A percentile compares a stretch with the other conserved stretches of the same genome.
phyloP scores from a whole-genome alignment of 2,113 vertebrate genomes.

The Osmerus eperlanus region DNA sequence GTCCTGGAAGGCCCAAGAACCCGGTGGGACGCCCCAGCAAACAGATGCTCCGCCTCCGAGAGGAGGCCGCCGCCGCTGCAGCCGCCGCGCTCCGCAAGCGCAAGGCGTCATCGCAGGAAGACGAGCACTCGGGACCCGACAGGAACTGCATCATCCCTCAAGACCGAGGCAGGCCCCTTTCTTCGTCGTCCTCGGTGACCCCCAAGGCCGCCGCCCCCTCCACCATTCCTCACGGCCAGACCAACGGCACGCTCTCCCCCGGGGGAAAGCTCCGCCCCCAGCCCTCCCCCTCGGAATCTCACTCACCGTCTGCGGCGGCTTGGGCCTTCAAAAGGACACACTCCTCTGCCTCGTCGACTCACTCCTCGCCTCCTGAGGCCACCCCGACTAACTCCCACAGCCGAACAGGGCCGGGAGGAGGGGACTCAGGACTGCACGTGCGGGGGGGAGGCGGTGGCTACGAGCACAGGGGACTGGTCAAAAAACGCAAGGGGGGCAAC shows the following conservation, averaged over 20 bases:
- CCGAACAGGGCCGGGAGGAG: constrained; percentile 35
- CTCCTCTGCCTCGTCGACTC: constrained; percentile 41
- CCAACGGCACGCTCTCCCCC: constrained; percentile 77
- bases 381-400: constrained; percentile 64
- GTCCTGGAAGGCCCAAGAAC: constrained; percentile 72
- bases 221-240: constrained; percentile 64
- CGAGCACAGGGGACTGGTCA: constrained; percentile 80
- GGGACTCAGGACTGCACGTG: constrained; percentile 62
- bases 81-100: constrained; percentile 76
- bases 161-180: constrained; percentile 67
- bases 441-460: constrained; percentile 64
- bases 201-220: constrained; percentile 62
- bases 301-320: constrained; percentile 52
- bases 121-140: constrained; percentile 75
- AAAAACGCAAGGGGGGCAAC: constrained; percentile 76
- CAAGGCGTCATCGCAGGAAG: constrained; percentile 72
- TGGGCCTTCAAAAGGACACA: constrained; percentile 69
- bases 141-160: constrained; percentile 79
- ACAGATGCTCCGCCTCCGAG: constrained; percentile 74
- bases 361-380: constrained; percentile 61
- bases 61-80: constrained; percentile 59
- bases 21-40: constrained; percentile 79
- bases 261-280: constrained; percentile 65
- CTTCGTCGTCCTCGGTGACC: constrained; percentile 27
- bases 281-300: constrained; percentile 51